A percentile compares a stretch with the other conserved stretches of the same genome.
Evolutionary conservation across 2,888 invertebrate genomes (phyloP).

Genomic region (Archips crataeganus): DNA sequence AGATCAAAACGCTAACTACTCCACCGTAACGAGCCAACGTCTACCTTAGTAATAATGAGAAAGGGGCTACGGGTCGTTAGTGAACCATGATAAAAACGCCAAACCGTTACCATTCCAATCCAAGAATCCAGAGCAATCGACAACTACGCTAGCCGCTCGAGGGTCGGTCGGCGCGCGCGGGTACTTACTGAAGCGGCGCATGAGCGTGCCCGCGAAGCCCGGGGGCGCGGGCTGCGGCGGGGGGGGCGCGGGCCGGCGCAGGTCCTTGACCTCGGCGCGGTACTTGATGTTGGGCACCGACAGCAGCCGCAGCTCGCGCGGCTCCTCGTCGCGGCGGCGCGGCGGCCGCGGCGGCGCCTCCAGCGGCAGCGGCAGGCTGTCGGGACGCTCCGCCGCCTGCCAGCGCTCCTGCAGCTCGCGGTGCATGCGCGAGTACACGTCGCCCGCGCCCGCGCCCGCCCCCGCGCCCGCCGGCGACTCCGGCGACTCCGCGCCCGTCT

Average conservation of each 20-base stretch:
- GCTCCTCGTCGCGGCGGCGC: constrained; percentile 74
- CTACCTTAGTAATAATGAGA: constrained; percentile 55
- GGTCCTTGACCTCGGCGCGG: constrained; percentile 83
- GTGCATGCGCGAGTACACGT: constrained; percentile 75
- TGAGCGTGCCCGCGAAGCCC: constrained; percentile 89
- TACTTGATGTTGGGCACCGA: constrained; percentile 92
- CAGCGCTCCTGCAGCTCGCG: constrained; percentile 54
- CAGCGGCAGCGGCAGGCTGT: constrained; percentile 88
- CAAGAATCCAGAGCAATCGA: constrained; percentile 58
- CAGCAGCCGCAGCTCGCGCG: constrained; percentile 89
- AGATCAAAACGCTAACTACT: constrained; percentile 70
- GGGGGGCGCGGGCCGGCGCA: constrained; percentile 80
- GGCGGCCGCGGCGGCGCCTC: constrained; percentile 74
- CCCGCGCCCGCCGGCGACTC: constrained; percentile 48
- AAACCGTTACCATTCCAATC: constrained; percentile 79
- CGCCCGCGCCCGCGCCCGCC: constrained; percentile 61
- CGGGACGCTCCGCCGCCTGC: constrained; percentile 84
- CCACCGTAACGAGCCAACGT: constrained; percentile 69
- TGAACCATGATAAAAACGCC: constrained; percentile 65
- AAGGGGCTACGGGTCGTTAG: constrained; percentile 65
- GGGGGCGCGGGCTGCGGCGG: constrained; percentile 63
- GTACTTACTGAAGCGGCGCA: constrained; percentile 96
- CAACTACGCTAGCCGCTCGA: constrained; percentile 62
- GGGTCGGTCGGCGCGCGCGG: constrained; percentile 55
- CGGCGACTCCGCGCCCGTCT: constrained; percentile 60